phyloP scores from a whole-genome alignment of 2,888 invertebrate genomes.

The Allophyes oxyacanthae region DNA sequence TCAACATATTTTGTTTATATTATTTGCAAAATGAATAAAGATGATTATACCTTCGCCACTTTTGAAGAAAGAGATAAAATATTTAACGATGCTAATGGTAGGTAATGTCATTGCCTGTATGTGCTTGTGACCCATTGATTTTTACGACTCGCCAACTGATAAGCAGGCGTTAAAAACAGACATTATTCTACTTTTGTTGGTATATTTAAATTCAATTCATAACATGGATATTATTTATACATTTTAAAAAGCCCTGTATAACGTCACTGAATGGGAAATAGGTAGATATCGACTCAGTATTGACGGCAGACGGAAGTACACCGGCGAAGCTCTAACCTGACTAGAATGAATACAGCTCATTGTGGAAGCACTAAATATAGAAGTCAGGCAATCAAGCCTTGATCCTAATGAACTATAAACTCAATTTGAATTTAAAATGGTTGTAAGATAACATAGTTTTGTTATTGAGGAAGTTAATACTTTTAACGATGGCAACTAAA shows the following conservation, averaged over 20 bases:
- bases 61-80: not conserved
- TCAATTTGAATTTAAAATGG: constrained; percentile 32
- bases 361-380: constrained; percentile 33
- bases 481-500: no score
- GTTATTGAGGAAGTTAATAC: no score
- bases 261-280: constrained; percentile 34
- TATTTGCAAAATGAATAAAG: no score
- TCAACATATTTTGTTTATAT: no score
- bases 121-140: constrained; percentile 14
- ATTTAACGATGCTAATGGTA: not conserved
- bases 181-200: no score
- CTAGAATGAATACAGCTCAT: constrained; percentile 26
- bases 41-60: not conserved
- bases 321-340: constrained; percentile 33
- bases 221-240: no score
- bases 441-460: constrained; percentile 5
- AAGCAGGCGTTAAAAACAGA: not conserved
- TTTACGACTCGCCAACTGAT: constrained; percentile 23
- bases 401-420: constrained; percentile 34
- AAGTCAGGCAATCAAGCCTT: constrained; percentile 22
- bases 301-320: constrained; percentile 35
- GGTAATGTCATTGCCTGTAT: not conserved
- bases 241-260: no score
- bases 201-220: no score
- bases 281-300: constrained; percentile 20